A percentile compares a stretch with the other conserved stretches of the same genome.
phyloP scores from a whole-genome alignment of 2,888 invertebrate genomes.

The Ethmia dodecea region DNA sequence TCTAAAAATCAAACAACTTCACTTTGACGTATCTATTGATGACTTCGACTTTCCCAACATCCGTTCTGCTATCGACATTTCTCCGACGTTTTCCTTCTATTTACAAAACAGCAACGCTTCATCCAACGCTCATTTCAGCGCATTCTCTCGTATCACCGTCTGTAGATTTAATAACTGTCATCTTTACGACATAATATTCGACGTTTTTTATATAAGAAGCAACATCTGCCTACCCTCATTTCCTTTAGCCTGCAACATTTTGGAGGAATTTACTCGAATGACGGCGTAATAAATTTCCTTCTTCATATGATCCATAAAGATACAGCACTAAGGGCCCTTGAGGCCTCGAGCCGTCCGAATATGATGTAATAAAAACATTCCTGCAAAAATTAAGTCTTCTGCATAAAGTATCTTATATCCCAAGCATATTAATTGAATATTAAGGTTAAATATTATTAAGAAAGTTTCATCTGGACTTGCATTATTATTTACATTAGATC shows the following conservation, averaged over 20 bases:
- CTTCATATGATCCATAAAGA: conserved; percentile 57
- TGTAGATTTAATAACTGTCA: conserved; percentile 45
- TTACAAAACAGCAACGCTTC: too few species aligned
- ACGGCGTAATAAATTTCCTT: conserved; percentile 56
- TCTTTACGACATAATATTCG: conserved; percentile 45
- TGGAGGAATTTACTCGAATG: conserved; percentile 53
- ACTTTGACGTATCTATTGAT: too few species aligned
- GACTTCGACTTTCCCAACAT: too few species aligned
- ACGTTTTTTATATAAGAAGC: conserved; percentile 33
- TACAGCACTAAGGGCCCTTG: conserved; percentile 19
- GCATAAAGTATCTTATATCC: too few species aligned
- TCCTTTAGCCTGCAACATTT: conserved; percentile 43
- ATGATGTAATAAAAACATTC: conserved; percentile 30
- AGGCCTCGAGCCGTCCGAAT: conserved; percentile 21
- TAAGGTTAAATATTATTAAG: too few species aligned
- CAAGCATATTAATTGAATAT: too few species aligned
- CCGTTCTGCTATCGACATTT: too few species aligned
- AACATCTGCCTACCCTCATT: conserved; percentile 56
- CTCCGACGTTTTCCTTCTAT: too few species aligned
- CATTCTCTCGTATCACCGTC: conserved; percentile 11
- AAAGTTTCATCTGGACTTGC: too few species aligned
- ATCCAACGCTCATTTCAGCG: neutral
- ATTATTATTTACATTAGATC: too few species aligned
- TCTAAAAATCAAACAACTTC: too few species aligned
- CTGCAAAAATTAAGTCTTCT: conserved; percentile 30